Conservation (phyloP, 2,797 vertebrate genomes). For the Catostomus latipinnis region DNA sequence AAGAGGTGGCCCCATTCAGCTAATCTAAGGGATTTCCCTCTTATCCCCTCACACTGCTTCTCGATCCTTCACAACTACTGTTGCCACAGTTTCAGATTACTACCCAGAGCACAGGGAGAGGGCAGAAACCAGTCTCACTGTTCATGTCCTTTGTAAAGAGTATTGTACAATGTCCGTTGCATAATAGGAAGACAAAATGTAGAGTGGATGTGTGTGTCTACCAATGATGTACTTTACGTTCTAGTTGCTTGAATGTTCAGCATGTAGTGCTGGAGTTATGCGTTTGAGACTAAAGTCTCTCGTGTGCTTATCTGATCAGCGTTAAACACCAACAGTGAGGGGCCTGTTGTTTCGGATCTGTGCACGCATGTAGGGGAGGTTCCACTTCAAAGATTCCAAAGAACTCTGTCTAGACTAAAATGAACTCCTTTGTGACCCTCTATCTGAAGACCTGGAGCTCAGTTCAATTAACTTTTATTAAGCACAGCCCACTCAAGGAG, state of each 20-base stretch:
- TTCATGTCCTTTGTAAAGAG: not conserved
- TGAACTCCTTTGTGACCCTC: constrained; percentile 56
- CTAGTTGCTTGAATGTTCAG: not conserved
- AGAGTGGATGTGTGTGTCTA: not conserved
- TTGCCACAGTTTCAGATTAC: constrained; percentile 75
- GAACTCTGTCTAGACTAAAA: constrained; percentile 61
- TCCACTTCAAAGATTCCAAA: constrained; percentile 65
- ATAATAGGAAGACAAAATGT: constrained; percentile 4
- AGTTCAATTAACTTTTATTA: constrained; percentile 8
- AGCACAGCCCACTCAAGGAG: not conserved
- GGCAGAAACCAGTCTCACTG: constrained; percentile 13
- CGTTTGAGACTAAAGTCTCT: not conserved
- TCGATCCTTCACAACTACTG: constrained; percentile 64
- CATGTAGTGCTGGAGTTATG: too few relatives aligned
- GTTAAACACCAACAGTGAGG: constrained; percentile 58
- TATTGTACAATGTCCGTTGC: constrained; percentile 3
- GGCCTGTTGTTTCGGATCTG: constrained; percentile 60
- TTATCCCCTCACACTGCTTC: constrained; percentile 62
- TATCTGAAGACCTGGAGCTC: constrained; percentile 22
- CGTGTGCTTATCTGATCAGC: constrained; percentile 67
- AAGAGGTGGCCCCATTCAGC: constrained; percentile 64
- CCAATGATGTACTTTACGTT: constrained; percentile 10
- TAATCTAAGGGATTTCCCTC: constrained; percentile 74
- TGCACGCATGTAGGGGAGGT: constrained; percentile 56
- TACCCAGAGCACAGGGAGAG: constrained; percentile 36